A percentile compares a stretch with the other conserved stretches of the same genome.
Evolutionary conservation across 2,113 vertebrate genomes (phyloP).

Genomic region (Peromyscus leucopus): DNA sequence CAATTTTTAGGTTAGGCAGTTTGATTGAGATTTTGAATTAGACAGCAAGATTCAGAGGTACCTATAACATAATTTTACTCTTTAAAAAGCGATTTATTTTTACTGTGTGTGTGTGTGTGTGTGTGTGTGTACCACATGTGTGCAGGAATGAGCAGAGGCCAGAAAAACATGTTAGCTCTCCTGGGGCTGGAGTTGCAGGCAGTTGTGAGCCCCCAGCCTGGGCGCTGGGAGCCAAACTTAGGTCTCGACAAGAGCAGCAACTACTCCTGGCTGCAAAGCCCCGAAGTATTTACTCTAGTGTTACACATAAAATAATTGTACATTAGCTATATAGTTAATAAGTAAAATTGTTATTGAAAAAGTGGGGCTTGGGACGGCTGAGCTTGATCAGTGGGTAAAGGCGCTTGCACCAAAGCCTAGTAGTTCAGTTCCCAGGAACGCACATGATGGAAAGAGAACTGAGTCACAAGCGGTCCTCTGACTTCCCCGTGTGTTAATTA

Average conservation of each 20-base stretch:
- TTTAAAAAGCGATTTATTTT: not conserved
- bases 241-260: not conserved
- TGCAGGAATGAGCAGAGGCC: not conserved
- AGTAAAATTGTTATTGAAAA: constrained; percentile 28
- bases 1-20: constrained; percentile 14
- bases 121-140: not conserved
- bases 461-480: not conserved
- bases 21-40: not conserved
- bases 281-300: not conserved
- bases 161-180: not conserved
- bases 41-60: not conserved
- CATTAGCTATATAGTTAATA: not conserved
- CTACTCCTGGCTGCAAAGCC: no score
- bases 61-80: not conserved
- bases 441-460: not conserved
- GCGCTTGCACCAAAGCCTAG: not conserved
- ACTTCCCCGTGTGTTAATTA: not conserved
- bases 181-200: not conserved
- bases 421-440: no score
- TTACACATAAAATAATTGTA: not conserved
- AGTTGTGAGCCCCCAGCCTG: no score
- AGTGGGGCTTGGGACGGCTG: no score
- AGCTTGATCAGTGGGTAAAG: not conserved
- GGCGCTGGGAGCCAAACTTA: not conserved
- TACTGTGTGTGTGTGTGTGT: not conserved